Conservation (phyloP, 1,140 invertebrate genomes). For the Hylaeus anthracinus region DNA sequence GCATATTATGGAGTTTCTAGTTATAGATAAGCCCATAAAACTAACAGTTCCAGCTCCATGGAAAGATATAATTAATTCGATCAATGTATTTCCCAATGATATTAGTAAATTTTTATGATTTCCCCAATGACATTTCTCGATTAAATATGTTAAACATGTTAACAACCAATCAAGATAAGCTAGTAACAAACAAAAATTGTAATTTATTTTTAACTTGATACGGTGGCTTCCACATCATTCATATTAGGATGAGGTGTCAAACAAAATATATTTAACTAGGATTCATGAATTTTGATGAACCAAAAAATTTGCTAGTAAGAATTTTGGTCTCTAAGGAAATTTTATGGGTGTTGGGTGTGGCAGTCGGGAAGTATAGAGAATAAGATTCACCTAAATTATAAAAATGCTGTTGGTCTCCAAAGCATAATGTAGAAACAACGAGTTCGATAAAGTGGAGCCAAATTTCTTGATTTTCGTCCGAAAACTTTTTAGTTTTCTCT, state of each 20-base stretch:
- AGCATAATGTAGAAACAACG: slow-evolving; percentile 71
- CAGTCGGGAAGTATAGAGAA: no score
- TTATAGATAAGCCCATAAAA: slow-evolving; percentile 83
- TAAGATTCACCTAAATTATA: slow-evolving; percentile 80
- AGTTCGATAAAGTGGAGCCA: slow-evolving; percentile 74
- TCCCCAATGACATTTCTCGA: slow-evolving; percentile 79
- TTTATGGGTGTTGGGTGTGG: no score
- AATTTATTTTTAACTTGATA: slow-evolving; percentile 9
- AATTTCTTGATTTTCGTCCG: slow-evolving; percentile 54
- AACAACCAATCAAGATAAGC: slow-evolving; percentile 81
- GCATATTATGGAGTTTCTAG: slow-evolving; percentile 80
- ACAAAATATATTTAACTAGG: not conserved
- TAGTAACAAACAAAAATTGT: slow-evolving; percentile 64
- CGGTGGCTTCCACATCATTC: no score
- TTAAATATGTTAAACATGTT: slow-evolving; percentile 80
- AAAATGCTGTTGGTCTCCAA: slow-evolving; percentile 79
- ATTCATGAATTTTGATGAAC: not conserved
- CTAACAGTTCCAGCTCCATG: slow-evolving; percentile 79
- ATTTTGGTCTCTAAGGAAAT: no score
- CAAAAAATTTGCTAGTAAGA: no score
- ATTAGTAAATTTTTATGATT: slow-evolving; percentile 68
- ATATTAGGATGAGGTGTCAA: no score
- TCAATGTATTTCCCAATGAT: slow-evolving; percentile 73
- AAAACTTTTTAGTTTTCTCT: slow-evolving; percentile 53
- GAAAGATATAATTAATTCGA: slow-evolving; percentile 81